Evolutionary conservation across 2,888 invertebrate species (phyloP).

Genomic region (Cantharis rustica): DNA sequence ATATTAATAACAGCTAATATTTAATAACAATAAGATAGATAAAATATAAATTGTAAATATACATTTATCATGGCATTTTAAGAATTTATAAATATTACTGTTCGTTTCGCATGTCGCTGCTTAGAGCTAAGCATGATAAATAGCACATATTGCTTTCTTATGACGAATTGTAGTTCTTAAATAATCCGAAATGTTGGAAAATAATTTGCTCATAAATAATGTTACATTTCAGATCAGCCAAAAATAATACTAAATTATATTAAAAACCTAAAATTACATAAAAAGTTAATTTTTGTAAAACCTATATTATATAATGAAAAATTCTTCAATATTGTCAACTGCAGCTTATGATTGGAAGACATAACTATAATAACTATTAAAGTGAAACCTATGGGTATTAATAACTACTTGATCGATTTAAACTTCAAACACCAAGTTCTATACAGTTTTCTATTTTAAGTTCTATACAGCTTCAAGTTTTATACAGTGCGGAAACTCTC

Average conservation of each 20-base stretch:
- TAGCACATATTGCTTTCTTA: background rate
- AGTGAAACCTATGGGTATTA: background rate
- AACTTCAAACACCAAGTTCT: background rate
- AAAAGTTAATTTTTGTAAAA: too few species aligned
- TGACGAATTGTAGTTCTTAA: background rate
- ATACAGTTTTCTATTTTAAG: too few species aligned
- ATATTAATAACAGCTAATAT: background rate
- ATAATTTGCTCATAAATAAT: background rate
- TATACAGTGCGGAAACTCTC: too few species aligned
- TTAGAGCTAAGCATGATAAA: constrained; percentile 1
- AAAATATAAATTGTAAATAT: background rate
- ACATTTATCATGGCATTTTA: background rate
- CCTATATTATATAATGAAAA: too few species aligned
- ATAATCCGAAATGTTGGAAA: background rate
- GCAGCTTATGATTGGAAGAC: background rate
- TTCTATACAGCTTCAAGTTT: too few species aligned
- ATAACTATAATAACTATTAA: background rate
- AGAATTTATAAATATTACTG: constrained; percentile 4
- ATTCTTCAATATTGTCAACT: background rate
- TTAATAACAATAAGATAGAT: background rate
- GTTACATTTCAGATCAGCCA: background rate
- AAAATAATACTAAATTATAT: background rate
- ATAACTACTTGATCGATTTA: background rate
- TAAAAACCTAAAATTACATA: too few species aligned
- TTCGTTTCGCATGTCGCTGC: background rate